Base-by-base conservation (phyloP, 2,888 invertebrate genomes). In the Atethmia centrago region DNA sequence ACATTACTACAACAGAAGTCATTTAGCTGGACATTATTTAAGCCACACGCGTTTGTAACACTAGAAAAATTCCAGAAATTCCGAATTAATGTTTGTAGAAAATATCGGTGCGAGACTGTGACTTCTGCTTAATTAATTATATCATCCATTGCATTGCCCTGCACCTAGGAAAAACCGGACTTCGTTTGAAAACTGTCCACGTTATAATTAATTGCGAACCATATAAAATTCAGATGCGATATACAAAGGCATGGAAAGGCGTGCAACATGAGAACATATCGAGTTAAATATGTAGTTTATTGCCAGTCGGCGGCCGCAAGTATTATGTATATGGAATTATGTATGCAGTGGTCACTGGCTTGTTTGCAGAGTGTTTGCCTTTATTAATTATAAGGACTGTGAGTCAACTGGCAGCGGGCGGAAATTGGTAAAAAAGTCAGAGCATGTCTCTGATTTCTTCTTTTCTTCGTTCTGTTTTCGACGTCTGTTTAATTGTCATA, bases 21-120 rank as follows among this genome's bases (percentile, higher is more conserved):
- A 80, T 80, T 80, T 55, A 53, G 31, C 59, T 47, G 31, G 36
- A 49, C 80, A 73, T 80, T 59, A 59, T 61, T 68, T 36, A 42
- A 69, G n/a, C 58, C 36, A 51, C 36, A n/a, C 36, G 42, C 45
- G 49, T 65, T 64, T 62, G 31, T 53, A 40, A n/a, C 64, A 16
- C 14, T 31, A 53, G 40, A n/a, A 14, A 51, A 69, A 31, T 73
- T 68, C 28, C 42, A 28, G 31, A 49, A 68, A 83, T 53, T 58
- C 36, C 7, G 12, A 69, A 49, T 58, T 36, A 19, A 49, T 74
- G 49, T 53, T 74, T 65, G 53, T 55, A 42, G 28, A 36, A 56
- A 66, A 69, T 58, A 16, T 36, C 4, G 19, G 51, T 42, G 56
- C n/a, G 31, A 42, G 16, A 28, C 53, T 64, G 58, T n/a, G 42